These are phyloP conservation scores for Onychorhynchus coronatus DNA, from an alignment of 2,113 vertebrate species.

Conservation along the genomic window DNA sequence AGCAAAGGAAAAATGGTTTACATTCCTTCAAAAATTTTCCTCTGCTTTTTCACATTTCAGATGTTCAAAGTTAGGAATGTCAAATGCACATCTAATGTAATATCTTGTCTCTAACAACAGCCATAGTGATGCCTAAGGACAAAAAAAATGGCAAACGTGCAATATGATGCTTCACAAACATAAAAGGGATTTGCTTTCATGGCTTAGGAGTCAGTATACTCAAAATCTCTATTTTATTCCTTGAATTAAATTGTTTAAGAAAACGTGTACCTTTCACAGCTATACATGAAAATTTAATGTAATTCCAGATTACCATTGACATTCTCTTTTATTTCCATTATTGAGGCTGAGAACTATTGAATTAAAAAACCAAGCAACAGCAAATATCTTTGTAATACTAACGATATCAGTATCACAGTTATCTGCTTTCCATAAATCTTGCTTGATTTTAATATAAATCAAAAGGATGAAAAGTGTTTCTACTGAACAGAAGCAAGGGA, in stretches of 20 bases:
- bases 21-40: not conserved
- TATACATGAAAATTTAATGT: not conserved
- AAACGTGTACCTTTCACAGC: not conserved
- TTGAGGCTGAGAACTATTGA: not conserved
- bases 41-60: not conserved
- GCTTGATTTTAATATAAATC: not conserved
- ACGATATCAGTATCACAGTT: fast-evolving
- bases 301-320: not conserved
- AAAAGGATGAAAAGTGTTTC: not conserved
- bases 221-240: not conserved
- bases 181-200: not conserved
- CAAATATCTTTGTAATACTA: not conserved
- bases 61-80: not conserved
- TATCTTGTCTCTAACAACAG: not conserved
- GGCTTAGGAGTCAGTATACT: not conserved
- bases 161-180: not conserved
- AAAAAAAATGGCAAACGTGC: not conserved
- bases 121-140: not conserved
- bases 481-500: not conserved
- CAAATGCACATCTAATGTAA: not conserved
- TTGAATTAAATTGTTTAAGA: not conserved
- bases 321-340: not conserved
- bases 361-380: not conserved
- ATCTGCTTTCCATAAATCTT: not conserved
- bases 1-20: not conserved